Evolutionary conservation across 2,888 invertebrate species (phyloP).

Genomic region (Eueremaeus valkanovi): DNA sequence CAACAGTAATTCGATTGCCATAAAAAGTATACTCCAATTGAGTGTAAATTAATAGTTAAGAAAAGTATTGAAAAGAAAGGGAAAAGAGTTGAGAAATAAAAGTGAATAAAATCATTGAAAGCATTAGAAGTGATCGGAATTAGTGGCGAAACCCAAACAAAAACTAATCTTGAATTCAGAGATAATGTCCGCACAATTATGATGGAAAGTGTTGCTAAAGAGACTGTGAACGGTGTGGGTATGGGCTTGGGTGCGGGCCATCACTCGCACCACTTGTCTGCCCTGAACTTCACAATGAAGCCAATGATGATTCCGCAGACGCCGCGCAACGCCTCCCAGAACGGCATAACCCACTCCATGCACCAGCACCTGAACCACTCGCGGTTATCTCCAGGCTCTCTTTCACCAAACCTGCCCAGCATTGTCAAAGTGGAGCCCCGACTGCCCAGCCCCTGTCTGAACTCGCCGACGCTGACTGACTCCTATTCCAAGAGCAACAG

Average conservation of each 20-base stretch:
- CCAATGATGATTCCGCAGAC: slow-evolving; percentile 17
- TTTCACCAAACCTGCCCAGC: slow-evolving; percentile 44
- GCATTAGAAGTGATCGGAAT: not conserved
- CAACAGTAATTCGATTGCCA: not conserved
- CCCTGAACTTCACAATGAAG: slow-evolving; percentile 8
- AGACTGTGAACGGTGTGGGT: slow-evolving; percentile 8
- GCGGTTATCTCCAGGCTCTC: slow-evolving; percentile 42
- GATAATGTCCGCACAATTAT: not conserved
- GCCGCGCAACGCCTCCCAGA: not conserved
- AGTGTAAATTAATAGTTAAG: not conserved
- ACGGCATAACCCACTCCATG: not conserved
- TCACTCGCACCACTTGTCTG: slow-evolving; percentile 4
- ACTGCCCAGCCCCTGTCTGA: slow-evolving; percentile 43
- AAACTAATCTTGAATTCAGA: not conserved
- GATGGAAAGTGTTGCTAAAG: slow-evolving; percentile 27
- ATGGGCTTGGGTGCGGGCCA: not conserved
- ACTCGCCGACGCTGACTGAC: not conserved
- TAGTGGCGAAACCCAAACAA: not conserved
- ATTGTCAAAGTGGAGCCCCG: slow-evolving; percentile 46
- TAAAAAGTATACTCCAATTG: not conserved
- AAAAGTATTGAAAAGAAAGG: not conserved
- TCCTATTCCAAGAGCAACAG: not conserved
- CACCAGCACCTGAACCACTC: not conserved
- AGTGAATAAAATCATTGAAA: not conserved
- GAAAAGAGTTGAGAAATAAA: too few species aligned